Evolutionary conservation across 2,888 invertebrate species (phyloP), one percentile per base, ranked within the genome.

Genomic region (Chymomyza amoena): DNA sequence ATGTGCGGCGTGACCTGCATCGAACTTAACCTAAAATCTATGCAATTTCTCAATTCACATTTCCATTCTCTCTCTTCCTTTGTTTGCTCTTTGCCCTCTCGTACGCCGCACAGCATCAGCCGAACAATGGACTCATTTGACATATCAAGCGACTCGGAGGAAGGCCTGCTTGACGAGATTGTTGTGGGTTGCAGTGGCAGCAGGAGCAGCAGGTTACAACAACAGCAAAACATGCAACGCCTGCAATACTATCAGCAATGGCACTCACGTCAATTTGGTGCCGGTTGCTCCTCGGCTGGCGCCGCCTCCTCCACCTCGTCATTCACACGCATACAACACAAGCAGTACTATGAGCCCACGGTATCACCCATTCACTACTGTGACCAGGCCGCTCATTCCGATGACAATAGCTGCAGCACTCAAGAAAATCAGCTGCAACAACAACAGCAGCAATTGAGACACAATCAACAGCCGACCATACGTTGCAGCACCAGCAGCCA

Each of bases 61-160:
- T 32, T 61, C n/a, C n/a, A n/a, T 66, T 64, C 64, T 70, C 64
- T 51, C 45, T 39, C 59, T 61, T 62, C 62, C 20, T 60, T 36
- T 59, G 36, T 61, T 50, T 66, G 20, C 51, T 50, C 39, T 18
- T 32, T 32, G 7, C 32, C 32, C 56, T 63, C 65, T 10, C 20
- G 64, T 28, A 65, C 50, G 63, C 36, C 20, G 70, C 69, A 72
- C 70, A 90, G 90, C 80, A 82, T 87, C 77, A 91, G 88, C 80
- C 91, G 91, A 78, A 90, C 90, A 88, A 91, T 90, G 90, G 91
- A 91, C 86, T 91, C 91, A 84, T 91, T 91, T 80, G 91, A 91
- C 84, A 89, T 91, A 85, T 91, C 90, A 75, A 92, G 91, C 88
- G 92, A 91, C 80, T 91, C 91, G 64, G 92, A 92, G 76, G 91